Evolutionary conservation across 2,888 invertebrate species (phyloP).

Genomic region (Phorcus lineatus): DNA sequence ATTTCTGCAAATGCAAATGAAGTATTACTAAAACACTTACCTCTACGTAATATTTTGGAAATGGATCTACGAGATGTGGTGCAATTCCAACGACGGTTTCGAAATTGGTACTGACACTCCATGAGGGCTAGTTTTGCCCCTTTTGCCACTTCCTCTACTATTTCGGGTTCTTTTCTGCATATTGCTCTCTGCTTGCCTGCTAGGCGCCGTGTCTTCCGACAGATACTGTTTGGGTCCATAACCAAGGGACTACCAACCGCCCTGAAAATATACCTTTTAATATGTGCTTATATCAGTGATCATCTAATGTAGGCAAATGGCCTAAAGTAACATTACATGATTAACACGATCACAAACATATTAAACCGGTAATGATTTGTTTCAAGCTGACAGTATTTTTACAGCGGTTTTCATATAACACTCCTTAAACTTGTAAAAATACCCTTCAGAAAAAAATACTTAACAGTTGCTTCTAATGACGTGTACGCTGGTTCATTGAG

Average conservation of each 20-base stretch:
- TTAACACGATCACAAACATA: too few relatives aligned
- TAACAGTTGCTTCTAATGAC: too few relatives aligned
- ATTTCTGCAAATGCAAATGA: too few relatives aligned
- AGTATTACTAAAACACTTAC: constrained; percentile 77
- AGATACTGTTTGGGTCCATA: constrained; percentile 91
- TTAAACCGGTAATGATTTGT: too few relatives aligned
- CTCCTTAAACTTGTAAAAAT: too few relatives aligned
- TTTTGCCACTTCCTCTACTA: constrained; percentile 88
- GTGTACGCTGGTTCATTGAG: too few relatives aligned
- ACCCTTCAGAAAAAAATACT: too few relatives aligned
- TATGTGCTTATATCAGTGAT: background rate
- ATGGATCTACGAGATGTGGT: constrained; percentile 86
- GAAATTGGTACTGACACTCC: constrained; percentile 92
- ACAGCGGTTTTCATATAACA: too few relatives aligned
- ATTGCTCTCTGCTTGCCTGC: constrained; percentile 80
- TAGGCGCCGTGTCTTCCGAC: constrained; percentile 88
- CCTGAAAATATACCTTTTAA: constrained; percentile 60
- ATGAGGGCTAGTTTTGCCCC: constrained; percentile 83
- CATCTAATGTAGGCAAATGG: too few relatives aligned
- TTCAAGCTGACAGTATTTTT: too few relatives aligned
- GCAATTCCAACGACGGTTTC: constrained; percentile 90
- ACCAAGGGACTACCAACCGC: constrained; percentile 85
- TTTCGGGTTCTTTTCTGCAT: constrained; percentile 88
- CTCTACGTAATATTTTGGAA: constrained; percentile 89
- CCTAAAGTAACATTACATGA: too few relatives aligned